Conservation (phyloP, 2,888 invertebrate species). For the Polymixis lichenea region DNA sequence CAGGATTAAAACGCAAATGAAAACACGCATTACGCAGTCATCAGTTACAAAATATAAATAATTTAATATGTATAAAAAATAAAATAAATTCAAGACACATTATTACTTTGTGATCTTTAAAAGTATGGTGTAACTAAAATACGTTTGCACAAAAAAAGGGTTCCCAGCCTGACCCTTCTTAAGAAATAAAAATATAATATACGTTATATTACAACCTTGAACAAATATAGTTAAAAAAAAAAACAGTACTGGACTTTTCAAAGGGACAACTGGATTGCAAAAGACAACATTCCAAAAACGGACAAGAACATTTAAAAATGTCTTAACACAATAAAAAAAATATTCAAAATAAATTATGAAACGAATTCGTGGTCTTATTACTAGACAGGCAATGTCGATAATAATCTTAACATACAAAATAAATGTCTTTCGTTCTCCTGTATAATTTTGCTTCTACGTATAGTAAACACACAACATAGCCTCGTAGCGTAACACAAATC, state of each 20-base stretch:
- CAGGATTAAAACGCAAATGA: conserved; percentile 49
- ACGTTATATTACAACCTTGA: conserved; percentile 33
- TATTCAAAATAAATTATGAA: conserved; percentile 32
- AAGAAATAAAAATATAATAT: conserved; percentile 11
- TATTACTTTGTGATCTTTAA: conserved; percentile 14
- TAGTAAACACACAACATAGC: conserved; percentile 18
- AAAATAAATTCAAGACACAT: conserved; percentile 45
- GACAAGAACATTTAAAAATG: conserved; percentile 50
- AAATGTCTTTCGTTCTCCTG: conserved; percentile 64
- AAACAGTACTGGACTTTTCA: conserved; percentile 12
- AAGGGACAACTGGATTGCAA: conserved; percentile 41
- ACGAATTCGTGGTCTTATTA: conserved; percentile 17
- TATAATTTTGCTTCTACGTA: conserved; percentile 23
- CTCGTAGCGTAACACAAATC: neutral
- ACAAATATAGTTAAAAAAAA: conserved; percentile 7
- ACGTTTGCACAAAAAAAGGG: conserved; percentile 47
- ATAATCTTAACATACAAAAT: conserved; percentile 57
- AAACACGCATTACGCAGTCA: conserved; percentile 46
- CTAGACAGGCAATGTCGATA: conserved; percentile 38
- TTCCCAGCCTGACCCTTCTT: conserved; percentile 26
- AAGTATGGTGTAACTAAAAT: conserved; percentile 36
- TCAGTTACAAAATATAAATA: conserved; percentile 42
- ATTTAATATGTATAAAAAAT: conserved; percentile 40
- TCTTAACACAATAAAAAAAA: conserved; percentile 38
- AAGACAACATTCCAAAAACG: conserved; percentile 68